Evolutionary conservation across 2,888 invertebrate genomes (phyloP).

Genomic region (Hecatera dysodea): DNA sequence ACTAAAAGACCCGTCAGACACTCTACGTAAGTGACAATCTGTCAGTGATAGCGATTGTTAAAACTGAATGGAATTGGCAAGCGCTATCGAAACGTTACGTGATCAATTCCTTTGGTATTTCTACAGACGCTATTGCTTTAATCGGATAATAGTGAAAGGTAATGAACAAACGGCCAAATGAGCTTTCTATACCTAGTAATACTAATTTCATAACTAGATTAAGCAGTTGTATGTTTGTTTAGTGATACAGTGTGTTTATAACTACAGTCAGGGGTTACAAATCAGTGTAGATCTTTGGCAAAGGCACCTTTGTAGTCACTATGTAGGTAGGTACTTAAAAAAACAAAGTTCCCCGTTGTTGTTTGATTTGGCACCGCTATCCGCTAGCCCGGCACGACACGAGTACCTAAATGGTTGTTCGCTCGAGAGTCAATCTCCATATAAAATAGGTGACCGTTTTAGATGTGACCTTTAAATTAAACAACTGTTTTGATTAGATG

Average conservation of each 20-base stretch:
- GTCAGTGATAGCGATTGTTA: too few relatives aligned
- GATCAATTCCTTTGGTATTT: too few relatives aligned
- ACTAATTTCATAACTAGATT: background rate
- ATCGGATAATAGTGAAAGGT: too few relatives aligned
- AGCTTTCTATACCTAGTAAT: background rate
- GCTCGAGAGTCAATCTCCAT: slow-evolving; percentile 37
- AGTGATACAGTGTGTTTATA: background rate
- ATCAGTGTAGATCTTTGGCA: background rate
- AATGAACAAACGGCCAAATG: too few relatives aligned
- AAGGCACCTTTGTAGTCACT: background rate
- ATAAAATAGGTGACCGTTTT: slow-evolving; percentile 20
- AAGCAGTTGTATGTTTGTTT: too few relatives aligned
- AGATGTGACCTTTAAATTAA: background rate
- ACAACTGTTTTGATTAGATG: background rate
- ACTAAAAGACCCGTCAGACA: too few relatives aligned
- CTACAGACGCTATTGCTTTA: too few relatives aligned
- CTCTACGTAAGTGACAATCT: too few relatives aligned
- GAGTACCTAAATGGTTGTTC: slow-evolving; percentile 1
- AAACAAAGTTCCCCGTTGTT: slow-evolving; percentile 11
- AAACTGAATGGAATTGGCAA: too few relatives aligned
- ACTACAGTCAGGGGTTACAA: background rate
- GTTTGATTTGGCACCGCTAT: slow-evolving; percentile 27
- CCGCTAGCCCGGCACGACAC: slow-evolving; percentile 4
- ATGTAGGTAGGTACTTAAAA: background rate
- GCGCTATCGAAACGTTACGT: too few relatives aligned